Conservation (phyloP, 2,797 vertebrate genomes). For the Urophycis tenuis region DNA sequence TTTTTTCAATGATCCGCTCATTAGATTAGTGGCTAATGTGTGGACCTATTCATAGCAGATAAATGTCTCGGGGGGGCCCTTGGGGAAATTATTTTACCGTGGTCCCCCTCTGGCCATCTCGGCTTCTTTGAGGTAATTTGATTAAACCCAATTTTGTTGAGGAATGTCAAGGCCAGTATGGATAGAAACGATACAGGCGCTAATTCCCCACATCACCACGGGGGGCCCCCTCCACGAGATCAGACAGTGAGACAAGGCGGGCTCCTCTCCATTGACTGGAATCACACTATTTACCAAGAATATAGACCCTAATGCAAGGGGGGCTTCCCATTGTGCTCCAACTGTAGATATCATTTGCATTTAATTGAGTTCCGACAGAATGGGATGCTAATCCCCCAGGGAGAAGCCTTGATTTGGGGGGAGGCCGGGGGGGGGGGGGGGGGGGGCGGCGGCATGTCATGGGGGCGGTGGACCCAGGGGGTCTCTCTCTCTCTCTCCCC, state of each 20-base stretch:
- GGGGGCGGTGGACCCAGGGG: neutral
- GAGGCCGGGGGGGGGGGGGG: no score
- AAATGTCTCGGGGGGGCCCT: neutral
- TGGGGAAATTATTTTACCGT: neutral
- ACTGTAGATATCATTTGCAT: neutral
- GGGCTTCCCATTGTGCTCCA: neutral
- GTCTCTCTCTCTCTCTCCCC: no score
- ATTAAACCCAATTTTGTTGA: neutral
- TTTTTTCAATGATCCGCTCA: neutral
- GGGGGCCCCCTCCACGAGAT: neutral
- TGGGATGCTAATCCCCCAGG: neutral
- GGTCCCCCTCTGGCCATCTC: neutral
- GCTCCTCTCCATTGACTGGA: neutral
- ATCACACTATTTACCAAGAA: neutral
- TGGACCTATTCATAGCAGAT: neutral
- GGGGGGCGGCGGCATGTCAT: neutral
- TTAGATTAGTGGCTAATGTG: neutral
- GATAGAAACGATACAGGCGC: neutral
- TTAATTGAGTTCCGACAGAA: neutral
- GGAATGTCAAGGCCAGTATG: neutral
- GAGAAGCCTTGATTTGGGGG: neutral
- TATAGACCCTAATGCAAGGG: neutral
- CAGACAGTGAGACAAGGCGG: neutral
- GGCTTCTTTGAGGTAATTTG: neutral
- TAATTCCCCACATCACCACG: neutral